Conservation (phyloP, 2,113 vertebrate genomes). For the Mastomys coucha region DNA sequence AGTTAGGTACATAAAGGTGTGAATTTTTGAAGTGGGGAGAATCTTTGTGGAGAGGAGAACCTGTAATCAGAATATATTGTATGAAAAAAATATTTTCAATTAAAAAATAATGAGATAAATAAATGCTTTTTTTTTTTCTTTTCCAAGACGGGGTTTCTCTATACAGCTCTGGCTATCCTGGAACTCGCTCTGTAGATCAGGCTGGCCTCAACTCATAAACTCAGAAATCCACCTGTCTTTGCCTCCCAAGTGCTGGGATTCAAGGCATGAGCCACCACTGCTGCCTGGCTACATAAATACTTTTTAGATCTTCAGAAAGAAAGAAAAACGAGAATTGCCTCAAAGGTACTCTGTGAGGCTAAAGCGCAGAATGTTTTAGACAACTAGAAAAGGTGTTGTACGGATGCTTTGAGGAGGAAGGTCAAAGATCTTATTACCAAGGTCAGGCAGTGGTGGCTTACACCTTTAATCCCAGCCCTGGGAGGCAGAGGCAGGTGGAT, state of each 20-base stretch:
- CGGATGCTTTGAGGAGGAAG: not conserved
- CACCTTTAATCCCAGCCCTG: not conserved
- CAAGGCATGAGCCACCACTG: too few relatives aligned
- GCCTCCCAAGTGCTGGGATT: too few relatives aligned
- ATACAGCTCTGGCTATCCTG: too few relatives aligned
- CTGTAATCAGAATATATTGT: not conserved
- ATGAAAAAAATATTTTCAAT: not conserved
- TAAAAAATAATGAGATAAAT: not conserved
- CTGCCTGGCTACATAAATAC: not conserved
- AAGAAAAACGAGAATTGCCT: not conserved
- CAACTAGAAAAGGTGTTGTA: not conserved
- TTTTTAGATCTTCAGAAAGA: not conserved
- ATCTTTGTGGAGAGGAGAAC: not conserved
- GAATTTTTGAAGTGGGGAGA: not conserved
- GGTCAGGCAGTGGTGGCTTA: fast-evolving
- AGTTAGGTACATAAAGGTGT: not conserved
- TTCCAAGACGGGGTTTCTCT: too few relatives aligned
- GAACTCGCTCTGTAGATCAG: too few relatives aligned
- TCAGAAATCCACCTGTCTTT: too few relatives aligned
- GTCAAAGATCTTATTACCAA: not conserved
- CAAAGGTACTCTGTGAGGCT: not conserved
- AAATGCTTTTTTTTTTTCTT: not conserved
- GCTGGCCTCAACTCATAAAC: too few relatives aligned
- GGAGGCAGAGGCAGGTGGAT: not conserved
- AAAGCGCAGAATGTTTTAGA: not conserved